These are phyloP conservation scores for Lucinisca nassula DNA, from an alignment of 2,888 invertebrate species.

Conservation along the genomic window DNA sequence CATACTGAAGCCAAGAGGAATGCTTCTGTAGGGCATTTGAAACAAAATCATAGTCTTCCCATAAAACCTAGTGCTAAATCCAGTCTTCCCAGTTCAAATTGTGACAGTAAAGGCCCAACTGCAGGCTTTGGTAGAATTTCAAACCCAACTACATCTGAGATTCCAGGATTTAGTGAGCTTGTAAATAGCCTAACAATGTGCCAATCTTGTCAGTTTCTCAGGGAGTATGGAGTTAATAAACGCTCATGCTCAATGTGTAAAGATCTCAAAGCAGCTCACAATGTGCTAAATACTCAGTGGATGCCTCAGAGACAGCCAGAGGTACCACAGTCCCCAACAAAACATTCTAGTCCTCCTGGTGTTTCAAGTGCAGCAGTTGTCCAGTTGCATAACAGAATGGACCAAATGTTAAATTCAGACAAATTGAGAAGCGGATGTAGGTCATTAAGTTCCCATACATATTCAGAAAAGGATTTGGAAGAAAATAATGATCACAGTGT, in stretches of 20 bases:
- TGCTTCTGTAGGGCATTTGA: neutral
- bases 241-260: conserved; percentile 55
- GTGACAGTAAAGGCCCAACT: no score
- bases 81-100: no score
- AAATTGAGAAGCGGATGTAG: neutral
- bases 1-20: conserved; percentile 12
- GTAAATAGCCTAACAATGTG: conserved; percentile 40
- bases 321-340: neutral
- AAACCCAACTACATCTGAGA: neutral
- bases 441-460: neutral
- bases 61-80: neutral
- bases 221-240: conserved; percentile 58
- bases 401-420: neutral
- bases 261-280: conserved; percentile 41
- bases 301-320: neutral
- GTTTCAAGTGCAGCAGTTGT: no score
- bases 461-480: neutral
- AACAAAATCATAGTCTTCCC: neutral
- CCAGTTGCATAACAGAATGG: neutral
- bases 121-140: conserved; percentile 21
- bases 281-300: conserved; percentile 10
- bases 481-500: neutral
- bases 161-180: conserved; percentile 42
- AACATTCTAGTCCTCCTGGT: neutral
- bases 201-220: conserved; percentile 61